Base-by-base conservation (phyloP, 2,113 vertebrate species). In the Odontesthes bonariensis region DNA sequence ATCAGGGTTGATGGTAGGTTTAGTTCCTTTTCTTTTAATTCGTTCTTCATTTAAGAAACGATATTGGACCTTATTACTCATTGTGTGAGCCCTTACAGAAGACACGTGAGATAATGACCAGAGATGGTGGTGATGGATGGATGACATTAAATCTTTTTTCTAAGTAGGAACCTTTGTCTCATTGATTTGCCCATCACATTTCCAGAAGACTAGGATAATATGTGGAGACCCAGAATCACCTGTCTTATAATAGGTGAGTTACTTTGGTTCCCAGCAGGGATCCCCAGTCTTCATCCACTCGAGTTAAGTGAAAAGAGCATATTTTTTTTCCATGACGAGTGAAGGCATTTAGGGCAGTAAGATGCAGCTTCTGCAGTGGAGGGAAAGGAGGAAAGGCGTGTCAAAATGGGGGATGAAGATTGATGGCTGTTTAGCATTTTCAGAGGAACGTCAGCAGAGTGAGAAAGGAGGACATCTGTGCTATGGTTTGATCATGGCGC, bases 341-440 rank as follows among this genome's bases (percentile, higher is more conserved):
- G 44, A 75, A 69, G 42, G 69, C 42, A 70, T 72, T 86, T 19
- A 58, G 27, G 5, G 22, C 33, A 56, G 58, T 42, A 6, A 55
- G 85, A 19, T 40, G 42, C 56, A 72, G 17, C n/a, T 46, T 20
- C 33, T 20, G 79, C 0, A 16, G 84, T 78, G 31, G 70, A 23
- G 82, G 85, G 84, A 52, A 87, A 89, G 74, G 88, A 78, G 85
- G 91, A 61, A 81, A 59, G 75, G 10, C 62, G 8, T 51, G 66
- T 82, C 73, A 16, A 5, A 20, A 8, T 8, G 59, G 8, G 67
- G 64, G 78, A 72, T 73, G 32, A 66, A 86, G 82, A 85, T 82
- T 88, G 89, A 91, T 88, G 78, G 12, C 84, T 81, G 54, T 83
- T 71, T 85, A 76, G 86, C 75, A 79, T 53, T 75, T 77, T 78